Evolutionary conservation across 2,888 invertebrate species (phyloP), one percentile per base, ranked within the genome.

Genomic region (Sisyra nigra): DNA sequence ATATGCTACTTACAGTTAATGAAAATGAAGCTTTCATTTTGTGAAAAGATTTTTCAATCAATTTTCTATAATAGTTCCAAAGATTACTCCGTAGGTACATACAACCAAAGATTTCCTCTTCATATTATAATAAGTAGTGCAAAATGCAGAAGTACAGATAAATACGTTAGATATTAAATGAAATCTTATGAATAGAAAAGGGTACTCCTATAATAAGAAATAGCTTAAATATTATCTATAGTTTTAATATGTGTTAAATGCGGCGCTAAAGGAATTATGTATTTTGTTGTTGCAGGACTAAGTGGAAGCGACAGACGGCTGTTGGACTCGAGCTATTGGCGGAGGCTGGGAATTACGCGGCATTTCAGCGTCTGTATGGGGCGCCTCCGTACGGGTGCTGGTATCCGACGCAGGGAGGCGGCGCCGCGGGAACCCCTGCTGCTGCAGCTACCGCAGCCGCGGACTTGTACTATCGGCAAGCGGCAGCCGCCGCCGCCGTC

Each of bases 241-340:
- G n/a, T 14, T 33, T 6, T 9, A 9, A 4, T 33, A 33, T 13
- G 33, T 33, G 11, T 33, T 33, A 33, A 30, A 8, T 30, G 8
- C 10, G 31, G 8, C 31, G 8, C 9, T 24, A 24, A 24, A 3
- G 11, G 11, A 8, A 13, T 15, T 5, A 33, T 14, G 7, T 33
- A 31, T 44, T 48, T 47, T 48, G 51, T 61, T 53, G 52, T 69
- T 69, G 18, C 75, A 91, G 92, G 64, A 97, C 97, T 61, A 97
- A 97, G 71, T 98, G 97, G 97, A 97, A 97, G 66, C 79, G 97
- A 2, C 97, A 97, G 64, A 94, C 97, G 11, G 93, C 97, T 1
- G 97, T 97, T 2, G 96, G 97, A 0, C 65, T 96, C 52, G 98
- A 98, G 61, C 75, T 98, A 33, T 68, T 98, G 44, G 92, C 94